Evolutionary conservation across 1,140 invertebrate genomes (phyloP).

Genomic region (Lepidostoma basale): DNA sequence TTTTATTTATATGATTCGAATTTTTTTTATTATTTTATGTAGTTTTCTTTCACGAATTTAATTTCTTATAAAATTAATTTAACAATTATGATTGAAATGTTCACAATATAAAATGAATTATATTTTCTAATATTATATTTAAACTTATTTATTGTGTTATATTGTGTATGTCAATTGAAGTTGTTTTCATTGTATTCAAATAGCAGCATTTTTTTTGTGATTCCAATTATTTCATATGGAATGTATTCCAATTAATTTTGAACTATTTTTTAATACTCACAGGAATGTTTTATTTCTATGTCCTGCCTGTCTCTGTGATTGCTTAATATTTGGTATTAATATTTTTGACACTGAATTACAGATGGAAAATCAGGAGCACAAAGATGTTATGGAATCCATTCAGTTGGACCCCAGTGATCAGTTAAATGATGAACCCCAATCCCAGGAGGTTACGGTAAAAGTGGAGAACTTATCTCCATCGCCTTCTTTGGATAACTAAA

Average conservation of each 20-base stretch:
- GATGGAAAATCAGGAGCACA: conserved; percentile 40
- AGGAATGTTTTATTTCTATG: neutral
- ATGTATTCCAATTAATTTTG: neutral
- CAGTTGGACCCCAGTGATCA: conserved; percentile 32
- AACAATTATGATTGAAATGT: too few species aligned
- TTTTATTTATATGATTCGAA: too few species aligned
- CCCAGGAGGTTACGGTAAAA: neutral
- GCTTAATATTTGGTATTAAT: neutral
- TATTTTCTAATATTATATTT: too few species aligned
- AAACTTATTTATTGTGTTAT: too few species aligned
- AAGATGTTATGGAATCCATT: conserved; percentile 36
- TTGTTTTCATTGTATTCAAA: too few species aligned
- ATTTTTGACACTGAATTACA: neutral
- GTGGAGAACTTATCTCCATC: neutral
- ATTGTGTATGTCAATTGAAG: too few species aligned
- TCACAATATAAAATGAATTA: too few species aligned
- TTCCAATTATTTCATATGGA: too few species aligned
- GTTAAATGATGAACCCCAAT: conserved; percentile 6
- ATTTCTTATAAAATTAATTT: too few species aligned
- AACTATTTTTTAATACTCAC: neutral
- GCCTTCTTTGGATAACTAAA: conserved; percentile 20
- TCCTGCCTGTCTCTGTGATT: neutral
- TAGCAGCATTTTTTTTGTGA: too few species aligned
- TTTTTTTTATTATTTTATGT: too few species aligned
- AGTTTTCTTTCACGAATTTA: too few species aligned